These are phyloP conservation scores for Oligia fasciuncula DNA, from an alignment of 2,888 invertebrate genomes.

Conservation along the genomic window DNA sequence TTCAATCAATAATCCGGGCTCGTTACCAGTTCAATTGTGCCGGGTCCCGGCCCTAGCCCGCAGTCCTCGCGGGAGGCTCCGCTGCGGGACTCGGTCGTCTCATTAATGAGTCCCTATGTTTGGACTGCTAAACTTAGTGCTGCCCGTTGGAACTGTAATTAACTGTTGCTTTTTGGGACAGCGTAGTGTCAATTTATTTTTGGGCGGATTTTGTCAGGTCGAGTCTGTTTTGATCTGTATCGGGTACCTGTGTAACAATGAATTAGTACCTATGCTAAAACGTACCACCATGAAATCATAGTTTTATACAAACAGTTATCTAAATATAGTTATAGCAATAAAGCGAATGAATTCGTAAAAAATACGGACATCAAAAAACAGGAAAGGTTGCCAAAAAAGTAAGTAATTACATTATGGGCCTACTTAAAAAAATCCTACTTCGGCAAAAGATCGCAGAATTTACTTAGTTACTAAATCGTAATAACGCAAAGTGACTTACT, in stretches of 20 bases:
- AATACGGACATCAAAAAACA: constrained; percentile 16
- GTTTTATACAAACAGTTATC: neutral
- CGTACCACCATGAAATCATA: constrained; percentile 11
- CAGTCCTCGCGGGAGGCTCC: constrained; percentile 59
- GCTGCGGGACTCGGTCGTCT: constrained; percentile 36
- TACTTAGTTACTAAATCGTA: constrained; percentile 60
- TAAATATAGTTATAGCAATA: neutral
- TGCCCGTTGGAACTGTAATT: constrained; percentile 46
- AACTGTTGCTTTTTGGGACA: constrained; percentile 48
- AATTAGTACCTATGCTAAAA: neutral
- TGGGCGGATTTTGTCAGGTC: neutral
- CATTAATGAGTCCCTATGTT: constrained; percentile 64
- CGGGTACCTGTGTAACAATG: neutral
- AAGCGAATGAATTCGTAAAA: constrained; percentile 9
- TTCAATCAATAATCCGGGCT: constrained; percentile 80
- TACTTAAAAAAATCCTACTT: constrained; percentile 35
- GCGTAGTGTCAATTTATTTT: constrained; percentile 14
- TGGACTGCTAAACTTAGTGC: constrained; percentile 49
- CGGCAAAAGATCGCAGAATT: constrained; percentile 46
- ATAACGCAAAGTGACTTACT: constrained; percentile 61
- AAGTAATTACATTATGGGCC: constrained; percentile 41
- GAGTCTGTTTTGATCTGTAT: neutral
- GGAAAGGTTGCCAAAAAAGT: constrained; percentile 27
- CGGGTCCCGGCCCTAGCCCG: constrained; percentile 69
- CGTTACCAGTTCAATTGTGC: constrained; percentile 79